Base-by-base conservation (phyloP, 23 tunicate species). In the Trididemnum clinides region DNA sequence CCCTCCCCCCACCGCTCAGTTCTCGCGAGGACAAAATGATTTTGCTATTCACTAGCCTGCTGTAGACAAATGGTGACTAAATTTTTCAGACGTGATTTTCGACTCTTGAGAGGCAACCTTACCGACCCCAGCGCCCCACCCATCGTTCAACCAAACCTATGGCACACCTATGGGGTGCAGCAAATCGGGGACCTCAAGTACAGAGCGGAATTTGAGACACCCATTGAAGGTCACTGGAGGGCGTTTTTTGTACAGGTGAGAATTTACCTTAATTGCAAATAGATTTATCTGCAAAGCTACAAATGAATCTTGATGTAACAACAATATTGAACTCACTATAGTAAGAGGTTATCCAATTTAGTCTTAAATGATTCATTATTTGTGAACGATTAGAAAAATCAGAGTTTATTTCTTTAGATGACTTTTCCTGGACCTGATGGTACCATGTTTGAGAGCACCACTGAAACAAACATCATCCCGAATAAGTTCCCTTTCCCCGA, bases 401-500 rank as follows among this genome's bases (percentile, higher is more conserved):
- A n/a, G n/a, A n/a, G n/a, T n/a, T n/a, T 62, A 12, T 62, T 6
- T 12, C 37, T 66, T 66, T 31, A 92, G 97, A 92, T 92, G 97
- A 92, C 97, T 10, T 92, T 87, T 54, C 88, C 91, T 0, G 88
- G 88, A 0, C 90, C 91, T 0, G 86, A 84, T 38, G 95, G 92
- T 12, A 64, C 77, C 19, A 10, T 81, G 57, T 72, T 95, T 33
- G 99, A 95, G 51, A 78, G 74, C 51, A 95, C 99, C 1, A 90
- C 99, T 1, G 99, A 95, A 84, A 91, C 95, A 0, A 91, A 95
- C 66, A 95, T 95, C 4, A 86, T 95, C 28, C 99, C 99, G 33
- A 73, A 78, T 71, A 82, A 75, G 33, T 87, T 86, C 28, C 99
- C 99, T 0, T 86, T 74, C 39, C 77, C 64, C 35, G 89, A 84